Base-by-base conservation (phyloP, 2,113 vertebrate genomes). In the Hipposideros armiger region DNA sequence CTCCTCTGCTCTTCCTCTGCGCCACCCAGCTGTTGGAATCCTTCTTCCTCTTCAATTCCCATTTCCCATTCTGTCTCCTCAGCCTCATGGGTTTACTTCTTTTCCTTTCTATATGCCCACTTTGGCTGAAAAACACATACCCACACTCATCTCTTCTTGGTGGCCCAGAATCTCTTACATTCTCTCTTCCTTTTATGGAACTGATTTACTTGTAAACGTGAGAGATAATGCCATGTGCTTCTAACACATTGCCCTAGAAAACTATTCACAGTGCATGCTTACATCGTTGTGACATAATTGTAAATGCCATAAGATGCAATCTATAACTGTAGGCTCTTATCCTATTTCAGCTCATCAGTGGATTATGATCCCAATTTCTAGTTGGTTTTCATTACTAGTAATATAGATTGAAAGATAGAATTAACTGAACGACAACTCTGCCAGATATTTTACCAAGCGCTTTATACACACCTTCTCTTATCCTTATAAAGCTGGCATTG, bases 171-270 rank as follows among this genome's bases (percentile, higher is more conserved):
- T 60, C 5, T 45, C 47, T 36, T 56, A 76, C 6, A 26, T 60
- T 81, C 47, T 67, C 32, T 82, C 47, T 83, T 72, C 11, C 16
- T 89, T 93, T 84, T 62, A 24, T 74, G 32, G 50, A 64, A 88
- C 9, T 80, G 45, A 88, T 26, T 60, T 76, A 62, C 50, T 77
- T 95, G 52, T 90, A 96, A 95, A 90, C 70, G 78, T 86, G 20
- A 14, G 40, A 81, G 50, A 83, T 45, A 56, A 50, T 60, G 7
- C 4, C 54, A n/a, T 56, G 91, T n/a, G 10, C 62, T 76, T 81
- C 56, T 20, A 92, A 64, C 14, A 86, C 0, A 19, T 11, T 28
- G 28, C 2, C 69, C 5, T 62, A 19, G 30, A 76, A 14, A 36
- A 74, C 76, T 28, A 54, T 40, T 45, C 78, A 77, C 13, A 64